phyloP scores from a whole-genome alignment of 2,113 vertebrate genomes.

The Heptranchias perlo region DNA sequence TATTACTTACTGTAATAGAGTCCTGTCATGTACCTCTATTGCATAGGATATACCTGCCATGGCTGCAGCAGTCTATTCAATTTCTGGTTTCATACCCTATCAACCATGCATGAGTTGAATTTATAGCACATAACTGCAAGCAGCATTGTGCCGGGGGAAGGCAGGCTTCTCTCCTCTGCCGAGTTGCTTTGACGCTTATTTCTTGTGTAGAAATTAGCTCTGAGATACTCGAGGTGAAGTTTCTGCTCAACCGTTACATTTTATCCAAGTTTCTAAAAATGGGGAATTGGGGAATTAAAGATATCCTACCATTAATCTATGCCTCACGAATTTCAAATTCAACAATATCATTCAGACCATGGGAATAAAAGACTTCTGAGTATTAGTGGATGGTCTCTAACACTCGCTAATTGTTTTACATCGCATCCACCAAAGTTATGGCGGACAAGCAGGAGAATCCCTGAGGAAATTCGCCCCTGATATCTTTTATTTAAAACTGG shows the following conservation, averaged over 20 bases:
- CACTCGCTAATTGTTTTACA: neutral
- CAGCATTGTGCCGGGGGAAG: neutral
- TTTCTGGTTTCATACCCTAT: constrained; percentile 43
- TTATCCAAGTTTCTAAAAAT: neutral
- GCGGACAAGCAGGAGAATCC: neutral
- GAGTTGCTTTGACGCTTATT: neutral
- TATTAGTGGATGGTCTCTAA: neutral
- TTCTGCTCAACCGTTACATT: constrained; percentile 3
- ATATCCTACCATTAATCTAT: neutral
- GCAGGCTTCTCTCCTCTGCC: constrained; percentile 20
- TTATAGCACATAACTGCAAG: constrained; percentile 36
- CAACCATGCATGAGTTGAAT: constrained; percentile 43
- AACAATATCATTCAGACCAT: neutral
- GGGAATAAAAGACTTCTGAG: neutral
- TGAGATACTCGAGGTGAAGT: neutral
- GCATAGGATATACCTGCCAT: constrained; percentile 49
- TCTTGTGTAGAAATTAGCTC: constrained; percentile 1
- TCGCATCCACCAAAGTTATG: neutral
- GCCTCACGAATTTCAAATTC: neutral
- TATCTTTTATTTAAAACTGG: neutral
- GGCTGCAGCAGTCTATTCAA: constrained; percentile 42
- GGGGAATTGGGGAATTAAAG: neutral
- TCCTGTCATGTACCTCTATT: constrained; percentile 49
- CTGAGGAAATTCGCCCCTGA: neutral
- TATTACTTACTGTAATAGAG: constrained; percentile 59